Percentiles rank a stretch among this genome's conserved stretches.
Conservation (phyloP, 1,140 invertebrate species). For the Brachionus angularis region DNA sequence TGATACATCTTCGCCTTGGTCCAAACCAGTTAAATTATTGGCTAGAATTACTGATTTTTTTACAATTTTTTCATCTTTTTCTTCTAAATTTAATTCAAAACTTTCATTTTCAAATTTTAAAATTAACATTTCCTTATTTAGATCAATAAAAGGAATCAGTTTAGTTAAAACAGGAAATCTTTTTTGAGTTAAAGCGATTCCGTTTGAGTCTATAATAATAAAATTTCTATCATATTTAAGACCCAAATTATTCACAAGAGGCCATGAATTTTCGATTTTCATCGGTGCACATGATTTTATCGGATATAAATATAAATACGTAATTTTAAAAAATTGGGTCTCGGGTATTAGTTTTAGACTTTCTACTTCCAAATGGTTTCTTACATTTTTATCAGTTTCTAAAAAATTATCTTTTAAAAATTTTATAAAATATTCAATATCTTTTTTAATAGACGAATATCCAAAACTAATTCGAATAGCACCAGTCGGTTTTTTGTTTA, state of each 20-base stretch:
- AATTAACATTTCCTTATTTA: slow-evolving; percentile 63
- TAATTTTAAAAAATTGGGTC: slow-evolving; percentile 43
- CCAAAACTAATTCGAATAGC: slow-evolving; percentile 86
- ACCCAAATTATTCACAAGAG: slow-evolving; percentile 70
- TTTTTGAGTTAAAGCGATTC: slow-evolving; percentile 81
- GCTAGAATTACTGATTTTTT: no score
- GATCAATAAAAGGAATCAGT: slow-evolving; percentile 70
- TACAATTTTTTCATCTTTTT: slow-evolving; percentile 69
- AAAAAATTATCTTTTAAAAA: slow-evolving; percentile 29
- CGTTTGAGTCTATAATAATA: slow-evolving; percentile 77
- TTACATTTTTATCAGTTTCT: not conserved
- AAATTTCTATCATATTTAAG: slow-evolving; percentile 82
- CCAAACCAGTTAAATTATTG: slow-evolving; percentile 50
- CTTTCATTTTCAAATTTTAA: slow-evolving; percentile 54
- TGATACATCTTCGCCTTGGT: not conserved
- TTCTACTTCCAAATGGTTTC: slow-evolving; percentile 48
- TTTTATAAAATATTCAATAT: slow-evolving; percentile 8
- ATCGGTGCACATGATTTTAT: slow-evolving; percentile 84
- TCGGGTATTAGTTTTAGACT: no score
- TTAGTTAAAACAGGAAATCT: slow-evolving; percentile 72
- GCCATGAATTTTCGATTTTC: slow-evolving; percentile 62
- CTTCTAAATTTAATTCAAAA: slow-evolving; percentile 33
- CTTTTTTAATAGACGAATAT: slow-evolving; percentile 61
- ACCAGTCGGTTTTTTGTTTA: slow-evolving; percentile 84
- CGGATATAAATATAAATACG: slow-evolving; percentile 78